Conservation (phyloP, 2,797 vertebrate species). For the Tadarida brasiliensis region DNA sequence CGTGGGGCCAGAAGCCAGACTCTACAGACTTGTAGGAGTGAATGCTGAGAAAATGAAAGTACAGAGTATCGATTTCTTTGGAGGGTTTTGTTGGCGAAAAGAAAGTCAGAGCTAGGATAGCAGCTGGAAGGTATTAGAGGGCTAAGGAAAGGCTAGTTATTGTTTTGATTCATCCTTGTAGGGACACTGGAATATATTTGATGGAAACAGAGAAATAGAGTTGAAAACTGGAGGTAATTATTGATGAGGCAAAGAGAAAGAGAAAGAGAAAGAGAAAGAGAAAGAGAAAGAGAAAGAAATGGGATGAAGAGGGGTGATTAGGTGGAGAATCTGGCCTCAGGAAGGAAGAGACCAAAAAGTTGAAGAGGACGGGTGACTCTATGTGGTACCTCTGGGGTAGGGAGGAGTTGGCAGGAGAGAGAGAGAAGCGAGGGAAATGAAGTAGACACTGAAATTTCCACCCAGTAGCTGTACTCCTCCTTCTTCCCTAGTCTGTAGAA, state of each 20-base stretch:
- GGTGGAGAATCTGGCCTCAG: background rate
- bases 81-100: background rate
- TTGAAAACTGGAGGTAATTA: background rate
- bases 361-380: background rate
- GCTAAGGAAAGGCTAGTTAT: background rate
- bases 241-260: background rate
- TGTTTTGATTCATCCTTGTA: background rate
- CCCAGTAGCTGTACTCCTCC: no score
- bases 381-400: background rate
- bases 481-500: background rate
- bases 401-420: background rate
- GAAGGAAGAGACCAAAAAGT: background rate
- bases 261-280: background rate
- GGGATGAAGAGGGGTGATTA: background rate
- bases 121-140: background rate
- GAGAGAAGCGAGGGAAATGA: background rate
- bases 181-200: background rate
- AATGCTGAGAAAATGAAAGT: background rate
- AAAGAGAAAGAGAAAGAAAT: background rate
- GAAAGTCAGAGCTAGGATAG: background rate
- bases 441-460: background rate
- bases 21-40: background rate
- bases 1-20: background rate
- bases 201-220: background rate
- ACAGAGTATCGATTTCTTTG: background rate